Percentiles rank a stretch among this genome's conserved stretches.
Evolutionary conservation across 2,888 invertebrate genomes (phyloP).

Genomic region (Agrilus cyanescens): DNA sequence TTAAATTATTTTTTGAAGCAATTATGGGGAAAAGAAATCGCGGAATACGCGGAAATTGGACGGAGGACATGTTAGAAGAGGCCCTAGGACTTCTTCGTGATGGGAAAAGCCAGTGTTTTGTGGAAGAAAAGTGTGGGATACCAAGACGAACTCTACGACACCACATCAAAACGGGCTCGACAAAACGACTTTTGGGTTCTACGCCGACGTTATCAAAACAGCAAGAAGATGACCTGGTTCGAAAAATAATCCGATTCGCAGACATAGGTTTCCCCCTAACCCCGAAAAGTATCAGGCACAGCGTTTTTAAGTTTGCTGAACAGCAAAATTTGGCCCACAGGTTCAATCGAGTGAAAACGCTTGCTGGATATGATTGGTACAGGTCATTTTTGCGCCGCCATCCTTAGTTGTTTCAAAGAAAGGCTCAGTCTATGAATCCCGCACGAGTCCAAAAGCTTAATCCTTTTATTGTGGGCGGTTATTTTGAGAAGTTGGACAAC

Average conservation of each 20-base stretch:
- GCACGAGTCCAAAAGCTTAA: conserved; percentile 18
- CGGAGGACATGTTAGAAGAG: neutral
- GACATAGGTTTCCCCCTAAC: conserved; percentile 6
- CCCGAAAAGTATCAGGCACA: conserved; percentile 3
- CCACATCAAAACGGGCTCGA: neutral
- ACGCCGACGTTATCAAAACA: conserved; percentile 3
- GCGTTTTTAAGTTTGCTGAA: conserved; percentile 2
- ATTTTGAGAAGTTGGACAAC: conserved; percentile 8
- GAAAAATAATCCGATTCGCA: conserved; percentile 8
- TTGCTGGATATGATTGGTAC: conserved; percentile 7
- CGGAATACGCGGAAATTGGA: conserved; percentile 5
- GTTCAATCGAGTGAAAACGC: conserved; percentile 1
- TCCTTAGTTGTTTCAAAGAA: conserved; percentile 12
- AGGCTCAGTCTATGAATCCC: conserved; percentile 17
- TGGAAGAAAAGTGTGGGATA: conserved; percentile 2
- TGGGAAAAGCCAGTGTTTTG: conserved; percentile 3
- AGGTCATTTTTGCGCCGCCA: conserved; percentile 12
- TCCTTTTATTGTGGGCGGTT: conserved; percentile 15
- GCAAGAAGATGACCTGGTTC: conserved; percentile 11
- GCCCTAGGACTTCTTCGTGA: conserved; percentile 3
- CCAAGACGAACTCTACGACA: conserved; percentile 7
- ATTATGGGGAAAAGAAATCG: too few relatives aligned
- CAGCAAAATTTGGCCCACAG: conserved; percentile 1
- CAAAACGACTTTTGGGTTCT: conserved; percentile 1
- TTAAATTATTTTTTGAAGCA: too few relatives aligned